Percentiles rank a stretch among this genome's conserved stretches.
These are phyloP conservation scores for Melanerpes formicivorus DNA, from an alignment of 2,113 vertebrate species.

Conservation along the genomic window DNA sequence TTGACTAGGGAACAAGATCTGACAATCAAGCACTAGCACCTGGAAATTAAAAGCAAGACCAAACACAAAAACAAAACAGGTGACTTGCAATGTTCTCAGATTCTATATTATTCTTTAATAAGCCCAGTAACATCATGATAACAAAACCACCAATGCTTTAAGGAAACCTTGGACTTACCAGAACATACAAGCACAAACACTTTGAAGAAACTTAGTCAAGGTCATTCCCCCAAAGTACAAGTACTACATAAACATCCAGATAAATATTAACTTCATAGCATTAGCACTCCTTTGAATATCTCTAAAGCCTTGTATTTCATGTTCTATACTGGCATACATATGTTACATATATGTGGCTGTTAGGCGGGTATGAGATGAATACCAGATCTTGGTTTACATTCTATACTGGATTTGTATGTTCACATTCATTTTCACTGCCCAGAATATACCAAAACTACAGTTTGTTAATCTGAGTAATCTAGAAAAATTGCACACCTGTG, in stretches of 20 bases:
- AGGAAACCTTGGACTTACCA: neutral
- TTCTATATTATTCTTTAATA: neutral
- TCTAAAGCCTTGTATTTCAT: neutral
- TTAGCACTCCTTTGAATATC: neutral
- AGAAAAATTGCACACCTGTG: neutral
- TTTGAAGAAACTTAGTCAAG: neutral
- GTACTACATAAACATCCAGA: neutral
- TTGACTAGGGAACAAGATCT: neutral
- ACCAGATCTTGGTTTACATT: neutral
- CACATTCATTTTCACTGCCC: neutral
- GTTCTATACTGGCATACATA: neutral
- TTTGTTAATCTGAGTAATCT: neutral
- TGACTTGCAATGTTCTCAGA: neutral
- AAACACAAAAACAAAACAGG: neutral
- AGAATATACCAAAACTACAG: neutral
- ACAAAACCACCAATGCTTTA: neutral
- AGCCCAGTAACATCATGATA: neutral
- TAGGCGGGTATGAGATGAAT: neutral
- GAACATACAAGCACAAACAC: neutral
- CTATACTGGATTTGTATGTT: neutral
- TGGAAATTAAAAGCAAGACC: neutral
- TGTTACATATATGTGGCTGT: neutral
- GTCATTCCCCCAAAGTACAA: neutral
- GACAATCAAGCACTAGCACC: neutral
- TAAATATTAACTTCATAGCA: neutral